These are phyloP conservation scores for Scleropages formosus DNA, from an alignment of 2,797 vertebrate genomes.

Conservation along the genomic window DNA sequence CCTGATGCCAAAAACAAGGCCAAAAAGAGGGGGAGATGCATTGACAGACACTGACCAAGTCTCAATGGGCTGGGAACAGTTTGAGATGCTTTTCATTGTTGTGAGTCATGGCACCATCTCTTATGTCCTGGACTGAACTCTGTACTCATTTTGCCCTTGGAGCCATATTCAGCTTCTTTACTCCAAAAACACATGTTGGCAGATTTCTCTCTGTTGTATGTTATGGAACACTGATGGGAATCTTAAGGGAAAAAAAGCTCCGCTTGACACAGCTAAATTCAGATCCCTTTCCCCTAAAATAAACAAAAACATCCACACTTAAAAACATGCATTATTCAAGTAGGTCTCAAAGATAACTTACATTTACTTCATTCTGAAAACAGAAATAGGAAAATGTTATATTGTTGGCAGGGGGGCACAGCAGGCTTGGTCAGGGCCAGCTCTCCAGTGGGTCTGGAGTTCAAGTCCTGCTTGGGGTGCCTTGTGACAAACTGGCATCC, in stretches of 20 bases:
- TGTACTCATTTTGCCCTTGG: neutral
- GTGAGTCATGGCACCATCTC: neutral
- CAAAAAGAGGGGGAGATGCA: neutral
- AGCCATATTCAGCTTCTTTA: neutral
- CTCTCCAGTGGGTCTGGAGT: no score
- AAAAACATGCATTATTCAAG: no score
- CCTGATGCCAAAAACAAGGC: neutral
- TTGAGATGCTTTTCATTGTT: no score
- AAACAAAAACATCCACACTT: conserved; percentile 24
- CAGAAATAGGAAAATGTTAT: no score
- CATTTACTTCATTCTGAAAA: no score
- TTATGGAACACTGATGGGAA: neutral
- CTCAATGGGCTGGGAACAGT: no score
- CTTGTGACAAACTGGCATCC: no score
- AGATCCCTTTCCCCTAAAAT: conserved; percentile 37
- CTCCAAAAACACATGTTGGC: neutral
- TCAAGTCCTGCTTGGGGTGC: no score
- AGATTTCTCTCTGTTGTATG: neutral
- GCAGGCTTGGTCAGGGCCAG: no score
- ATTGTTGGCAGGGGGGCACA: no score
- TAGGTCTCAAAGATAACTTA: no score
- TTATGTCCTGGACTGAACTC: neutral
- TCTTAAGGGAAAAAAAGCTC: neutral
- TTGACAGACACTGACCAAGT: neutral
- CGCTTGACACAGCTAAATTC: neutral